phyloP scores from a whole-genome alignment of 1,140 invertebrate species.

The Brachionus manjavacas region DNA sequence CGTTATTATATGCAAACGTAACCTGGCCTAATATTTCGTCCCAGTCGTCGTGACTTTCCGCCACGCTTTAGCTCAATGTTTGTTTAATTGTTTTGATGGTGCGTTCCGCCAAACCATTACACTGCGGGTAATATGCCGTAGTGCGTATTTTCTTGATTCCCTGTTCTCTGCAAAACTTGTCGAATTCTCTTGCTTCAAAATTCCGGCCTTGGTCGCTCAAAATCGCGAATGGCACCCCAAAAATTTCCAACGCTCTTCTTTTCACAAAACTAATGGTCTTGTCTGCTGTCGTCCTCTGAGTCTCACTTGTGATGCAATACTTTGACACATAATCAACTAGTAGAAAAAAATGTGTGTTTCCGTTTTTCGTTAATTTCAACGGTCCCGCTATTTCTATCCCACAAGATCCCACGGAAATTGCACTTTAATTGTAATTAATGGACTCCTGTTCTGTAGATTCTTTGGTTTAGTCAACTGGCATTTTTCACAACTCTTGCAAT shows the following conservation, averaged over 20 bases:
- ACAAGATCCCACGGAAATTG: neutral
- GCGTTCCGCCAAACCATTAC: too few species aligned
- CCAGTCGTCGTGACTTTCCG: too few species aligned
- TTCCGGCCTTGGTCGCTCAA: neutral
- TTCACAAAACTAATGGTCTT: neutral
- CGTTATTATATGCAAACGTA: too few species aligned
- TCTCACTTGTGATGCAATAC: conserved; percentile 46
- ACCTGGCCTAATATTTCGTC: too few species aligned
- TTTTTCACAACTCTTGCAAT: too few species aligned
- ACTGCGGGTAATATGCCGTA: too few species aligned
- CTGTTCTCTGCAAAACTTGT: neutral
- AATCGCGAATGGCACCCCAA: neutral
- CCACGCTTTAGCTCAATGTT: too few species aligned
- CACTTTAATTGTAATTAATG: neutral
- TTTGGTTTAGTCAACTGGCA: neutral
- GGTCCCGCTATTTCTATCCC: conserved; percentile 49
- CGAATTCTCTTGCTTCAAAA: neutral
- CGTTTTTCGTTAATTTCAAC: conserved; percentile 44
- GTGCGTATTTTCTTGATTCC: neutral
- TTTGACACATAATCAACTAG: conserved; percentile 49
- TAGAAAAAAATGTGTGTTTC: conserved; percentile 48
- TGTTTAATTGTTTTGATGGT: conserved; percentile 48
- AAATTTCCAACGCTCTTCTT: neutral
- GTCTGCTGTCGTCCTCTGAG: conserved; percentile 40
- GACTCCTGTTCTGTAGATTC: neutral